Percentiles rank a stretch among this genome's conserved stretches.
phyloP scores from a whole-genome alignment of 2,797 vertebrate genomes.

The Semaprochilodus insignis region DNA sequence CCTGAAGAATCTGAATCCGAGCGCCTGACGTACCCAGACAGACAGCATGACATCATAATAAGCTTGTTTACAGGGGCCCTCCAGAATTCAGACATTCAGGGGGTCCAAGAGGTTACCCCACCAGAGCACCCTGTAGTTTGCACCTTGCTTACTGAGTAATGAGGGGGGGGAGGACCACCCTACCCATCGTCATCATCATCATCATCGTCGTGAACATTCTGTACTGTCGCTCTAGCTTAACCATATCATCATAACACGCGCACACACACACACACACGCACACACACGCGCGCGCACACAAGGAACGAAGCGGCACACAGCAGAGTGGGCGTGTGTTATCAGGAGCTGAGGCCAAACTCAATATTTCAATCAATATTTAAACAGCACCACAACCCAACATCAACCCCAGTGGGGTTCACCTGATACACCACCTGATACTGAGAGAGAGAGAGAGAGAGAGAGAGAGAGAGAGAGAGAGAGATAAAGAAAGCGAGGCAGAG shows the following conservation, averaged over 20 bases:
- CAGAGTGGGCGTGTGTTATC: slow-evolving; percentile 24
- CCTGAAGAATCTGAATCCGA: no score
- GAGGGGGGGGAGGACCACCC: no score
- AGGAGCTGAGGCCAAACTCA: slow-evolving; percentile 27
- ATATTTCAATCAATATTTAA: slow-evolving; percentile 52
- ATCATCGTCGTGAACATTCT: no score
- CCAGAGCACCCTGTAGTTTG: no score
- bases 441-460: slow-evolving; percentile 21
- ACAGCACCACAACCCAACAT: slow-evolving; percentile 16
- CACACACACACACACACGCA: not conserved
- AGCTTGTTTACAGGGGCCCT: no score
- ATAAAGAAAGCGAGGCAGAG: slow-evolving; percentile 56
- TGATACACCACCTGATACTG: slow-evolving; percentile 50
- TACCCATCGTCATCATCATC: no score
- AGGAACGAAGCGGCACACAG: slow-evolving; percentile 33
- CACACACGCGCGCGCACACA: slow-evolving; percentile 5
- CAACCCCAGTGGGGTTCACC: slow-evolving; percentile 32
- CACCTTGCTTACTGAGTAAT: no score
- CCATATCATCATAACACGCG: not conserved
- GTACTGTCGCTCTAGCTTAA: no score
- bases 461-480: slow-evolving; percentile 31
- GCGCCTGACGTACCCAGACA: no score
- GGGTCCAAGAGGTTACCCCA: no score
- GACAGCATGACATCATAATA: no score
- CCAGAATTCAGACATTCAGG: no score